Percentiles rank a stretch among this genome's conserved stretches.
These are phyloP conservation scores for Osmerus mordax DNA, from an alignment of 2,113 vertebrate genomes.

Conservation along the genomic window DNA sequence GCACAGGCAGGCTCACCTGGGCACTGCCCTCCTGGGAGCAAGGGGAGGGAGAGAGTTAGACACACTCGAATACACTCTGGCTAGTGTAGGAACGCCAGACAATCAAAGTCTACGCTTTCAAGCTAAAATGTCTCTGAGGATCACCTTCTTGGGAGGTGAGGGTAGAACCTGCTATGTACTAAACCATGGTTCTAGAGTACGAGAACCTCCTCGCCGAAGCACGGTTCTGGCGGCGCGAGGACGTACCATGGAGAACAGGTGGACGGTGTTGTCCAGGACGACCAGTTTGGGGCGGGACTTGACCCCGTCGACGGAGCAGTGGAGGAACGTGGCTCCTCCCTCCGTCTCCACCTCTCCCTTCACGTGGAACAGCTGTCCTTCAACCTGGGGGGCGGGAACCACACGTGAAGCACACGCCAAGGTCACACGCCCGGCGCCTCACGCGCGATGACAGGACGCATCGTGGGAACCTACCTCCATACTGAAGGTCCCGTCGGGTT, in stretches of 20 bases:
- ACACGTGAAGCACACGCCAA: not conserved
- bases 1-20: constrained; percentile 80
- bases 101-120: too few species aligned
- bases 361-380: constrained; percentile 73
- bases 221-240: not conserved
- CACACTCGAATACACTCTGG: not conserved
- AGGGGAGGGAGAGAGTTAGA: not conserved
- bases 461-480: constrained; percentile 81
- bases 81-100: not conserved
- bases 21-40: constrained; percentile 76
- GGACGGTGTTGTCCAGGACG: constrained; percentile 80
- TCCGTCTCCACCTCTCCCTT: constrained; percentile 78
- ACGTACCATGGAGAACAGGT: constrained; percentile 87
- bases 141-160: not conserved
- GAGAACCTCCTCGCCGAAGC: not conserved
- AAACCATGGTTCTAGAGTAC: not conserved
- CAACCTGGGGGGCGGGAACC: constrained; percentile 67
- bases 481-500: constrained; percentile 82
- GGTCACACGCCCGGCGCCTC: not conserved
- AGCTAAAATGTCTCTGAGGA: too few species aligned
- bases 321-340: constrained; percentile 74
- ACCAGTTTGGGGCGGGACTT: constrained; percentile 82
- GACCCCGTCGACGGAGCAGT: constrained; percentile 80
- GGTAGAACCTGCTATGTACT: not conserved
- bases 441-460: not conserved